Conservation (phyloP, 2,797 vertebrate genomes). For the Pygocentrus nattereri region DNA sequence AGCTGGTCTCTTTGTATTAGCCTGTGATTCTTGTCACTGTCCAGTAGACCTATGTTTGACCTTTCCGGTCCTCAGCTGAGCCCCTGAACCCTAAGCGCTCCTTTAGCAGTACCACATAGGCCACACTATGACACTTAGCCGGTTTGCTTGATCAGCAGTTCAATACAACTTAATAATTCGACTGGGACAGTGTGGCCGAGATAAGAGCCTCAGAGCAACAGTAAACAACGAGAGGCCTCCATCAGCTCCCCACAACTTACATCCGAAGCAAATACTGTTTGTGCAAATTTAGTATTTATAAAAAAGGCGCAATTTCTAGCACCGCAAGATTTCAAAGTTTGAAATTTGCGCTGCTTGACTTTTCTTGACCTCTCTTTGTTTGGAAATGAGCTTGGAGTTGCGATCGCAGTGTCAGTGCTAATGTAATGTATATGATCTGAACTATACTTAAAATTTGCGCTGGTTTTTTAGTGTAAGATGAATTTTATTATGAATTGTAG, state of each 20-base stretch:
- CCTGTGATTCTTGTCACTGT: not conserved
- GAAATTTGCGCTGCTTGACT: no score
- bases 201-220: conserved; percentile 7
- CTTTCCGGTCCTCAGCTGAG: conserved; percentile 8
- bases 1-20: not conserved
- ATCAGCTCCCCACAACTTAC: not conserved
- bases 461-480: no score
- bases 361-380: no score
- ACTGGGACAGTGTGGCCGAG: not conserved
- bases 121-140: not conserved
- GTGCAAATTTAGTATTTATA: not conserved
- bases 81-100: conserved; percentile 1
- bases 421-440: no score
- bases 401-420: no score
- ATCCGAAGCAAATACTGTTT: not conserved
- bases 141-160: conserved; percentile 14
- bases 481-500: no score
- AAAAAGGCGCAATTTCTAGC: not conserved
- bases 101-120: not conserved
- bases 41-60: conserved; percentile 24
- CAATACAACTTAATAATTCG: conserved; percentile 25
- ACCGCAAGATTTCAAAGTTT: not conserved
- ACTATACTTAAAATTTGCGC: no score
- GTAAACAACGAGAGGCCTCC: not conserved
- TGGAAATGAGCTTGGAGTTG: no score